These are phyloP conservation scores for Recurvirostra avosetta DNA, from an alignment of 2,113 vertebrate genomes.

Conservation along the genomic window DNA sequence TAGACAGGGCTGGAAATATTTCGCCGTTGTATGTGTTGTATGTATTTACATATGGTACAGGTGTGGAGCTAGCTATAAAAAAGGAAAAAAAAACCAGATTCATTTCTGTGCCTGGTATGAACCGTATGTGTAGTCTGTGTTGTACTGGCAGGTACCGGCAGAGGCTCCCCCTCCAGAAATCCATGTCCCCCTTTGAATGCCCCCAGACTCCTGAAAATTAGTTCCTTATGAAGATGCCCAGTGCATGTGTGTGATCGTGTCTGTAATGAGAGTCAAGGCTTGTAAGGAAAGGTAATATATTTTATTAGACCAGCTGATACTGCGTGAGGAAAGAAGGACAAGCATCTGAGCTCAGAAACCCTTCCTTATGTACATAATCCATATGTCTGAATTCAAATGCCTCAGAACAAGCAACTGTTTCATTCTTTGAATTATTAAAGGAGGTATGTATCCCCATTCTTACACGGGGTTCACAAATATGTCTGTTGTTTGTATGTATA, in stretches of 20 bases:
- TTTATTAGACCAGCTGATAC: not conserved
- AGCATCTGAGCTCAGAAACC: not conserved
- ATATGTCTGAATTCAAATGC: not conserved
- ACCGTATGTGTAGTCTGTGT: rapidly evolving
- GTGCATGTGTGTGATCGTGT: not conserved
- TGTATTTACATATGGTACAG: conserved; percentile 24
- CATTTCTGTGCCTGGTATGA: rapidly evolving
- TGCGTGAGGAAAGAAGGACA: not conserved
- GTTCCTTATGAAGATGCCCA: not conserved
- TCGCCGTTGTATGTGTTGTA: not conserved
- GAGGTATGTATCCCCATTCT: not conserved
- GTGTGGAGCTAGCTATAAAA: not conserved
- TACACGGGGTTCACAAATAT: not conserved
- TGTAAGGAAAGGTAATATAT: not conserved
- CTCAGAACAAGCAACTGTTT: not conserved
- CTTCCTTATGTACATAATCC: not conserved
- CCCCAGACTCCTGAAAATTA: not conserved
- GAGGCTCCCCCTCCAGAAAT: not conserved
- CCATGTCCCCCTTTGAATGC: not conserved
- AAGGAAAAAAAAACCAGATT: not conserved
- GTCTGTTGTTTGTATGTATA: not conserved
- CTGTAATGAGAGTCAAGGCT: not conserved
- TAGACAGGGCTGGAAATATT: conserved; percentile 39
- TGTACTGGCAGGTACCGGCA: not conserved
- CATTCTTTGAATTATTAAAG: not conserved